Evolutionary conservation across 2,113 vertebrate genomes (phyloP).

Genomic region (Nothocercus nigrocapillus): DNA sequence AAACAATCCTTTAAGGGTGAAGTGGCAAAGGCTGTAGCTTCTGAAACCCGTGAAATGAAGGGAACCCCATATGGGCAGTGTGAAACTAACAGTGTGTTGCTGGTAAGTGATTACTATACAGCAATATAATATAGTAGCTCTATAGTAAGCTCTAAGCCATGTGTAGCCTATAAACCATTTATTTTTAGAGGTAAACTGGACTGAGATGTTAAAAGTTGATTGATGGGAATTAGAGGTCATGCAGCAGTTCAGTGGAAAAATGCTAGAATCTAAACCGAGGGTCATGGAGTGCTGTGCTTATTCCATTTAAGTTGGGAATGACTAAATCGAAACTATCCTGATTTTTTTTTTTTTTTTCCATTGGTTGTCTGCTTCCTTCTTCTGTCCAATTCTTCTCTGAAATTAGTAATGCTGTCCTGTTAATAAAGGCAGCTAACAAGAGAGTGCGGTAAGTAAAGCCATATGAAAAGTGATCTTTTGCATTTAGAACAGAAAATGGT

Average conservation of each 20-base stretch:
- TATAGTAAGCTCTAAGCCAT: background rate
- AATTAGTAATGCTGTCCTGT: background rate
- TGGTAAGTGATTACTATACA: constrained; percentile 73
- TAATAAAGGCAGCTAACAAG: background rate
- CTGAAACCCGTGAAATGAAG: constrained; percentile 69
- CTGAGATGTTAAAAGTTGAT: background rate
- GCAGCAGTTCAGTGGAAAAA: background rate
- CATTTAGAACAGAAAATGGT: background rate
- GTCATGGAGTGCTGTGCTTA: background rate
- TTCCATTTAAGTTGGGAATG: background rate
- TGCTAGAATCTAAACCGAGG: background rate
- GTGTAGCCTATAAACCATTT: background rate
- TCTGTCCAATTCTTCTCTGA: background rate
- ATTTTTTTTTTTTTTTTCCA: background rate
- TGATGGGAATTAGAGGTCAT: background rate
- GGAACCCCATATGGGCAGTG: constrained; percentile 75
- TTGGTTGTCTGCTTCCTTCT: background rate
- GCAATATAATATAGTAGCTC: background rate
- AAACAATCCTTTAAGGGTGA: constrained; percentile 34
- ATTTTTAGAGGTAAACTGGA: background rate
- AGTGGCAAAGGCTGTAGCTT: background rate
- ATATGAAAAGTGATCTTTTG: background rate
- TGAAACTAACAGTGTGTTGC: constrained; percentile 76
- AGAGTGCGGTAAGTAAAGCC: background rate
- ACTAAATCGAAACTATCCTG: background rate